These are phyloP conservation scores for Zosterops japonicus DNA, from an alignment of 2,113 vertebrate genomes.

Conservation along the genomic window DNA sequence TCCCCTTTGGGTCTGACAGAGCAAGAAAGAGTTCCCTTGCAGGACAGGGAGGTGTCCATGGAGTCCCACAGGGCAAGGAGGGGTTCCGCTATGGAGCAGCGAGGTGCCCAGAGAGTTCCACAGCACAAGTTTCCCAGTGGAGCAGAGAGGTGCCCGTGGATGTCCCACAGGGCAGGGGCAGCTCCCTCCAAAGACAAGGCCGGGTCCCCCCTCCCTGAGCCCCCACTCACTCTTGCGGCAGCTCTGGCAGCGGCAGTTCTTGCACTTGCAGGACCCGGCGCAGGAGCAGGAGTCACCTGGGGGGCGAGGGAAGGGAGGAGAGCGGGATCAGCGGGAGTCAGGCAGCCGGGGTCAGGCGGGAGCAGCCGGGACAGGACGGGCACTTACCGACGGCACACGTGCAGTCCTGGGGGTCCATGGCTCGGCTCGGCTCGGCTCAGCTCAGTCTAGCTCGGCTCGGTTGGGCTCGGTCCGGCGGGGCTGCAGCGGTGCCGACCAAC, in stretches of 20 bases:
- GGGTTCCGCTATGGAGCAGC: rapidly evolving
- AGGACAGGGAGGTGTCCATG: background rate
- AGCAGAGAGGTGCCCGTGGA: background rate
- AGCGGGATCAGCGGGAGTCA: background rate
- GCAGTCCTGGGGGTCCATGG: conserved; percentile 62
- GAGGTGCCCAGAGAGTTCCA: background rate
- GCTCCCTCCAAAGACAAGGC: background rate
- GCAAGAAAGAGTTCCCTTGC: too few relatives aligned
- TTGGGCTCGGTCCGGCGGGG: rapidly evolving
- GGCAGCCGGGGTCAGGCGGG: background rate
- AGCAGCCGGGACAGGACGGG: background rate
- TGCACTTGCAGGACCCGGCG: conserved; percentile 79
- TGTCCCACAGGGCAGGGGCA: background rate
- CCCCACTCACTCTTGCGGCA: conserved; percentile 76
- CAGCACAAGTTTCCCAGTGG: background rate
- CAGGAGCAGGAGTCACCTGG: conserved; percentile 84
- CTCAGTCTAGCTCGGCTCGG: rapidly evolving
- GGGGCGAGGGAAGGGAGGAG: background rate
- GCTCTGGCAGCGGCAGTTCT: conserved; percentile 80
- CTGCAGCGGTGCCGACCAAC: rapidly evolving
- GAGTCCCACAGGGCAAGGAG: background rate
- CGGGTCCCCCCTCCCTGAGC: background rate
- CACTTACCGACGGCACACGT: conserved; percentile 43
- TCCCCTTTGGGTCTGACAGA: rapidly evolving
- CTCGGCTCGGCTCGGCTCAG: rapidly evolving